Evolutionary conservation across 2,113 vertebrate species (phyloP), one percentile per base, ranked within the genome.

Genomic region (Sinocyclocheilus rhinocerous): DNA sequence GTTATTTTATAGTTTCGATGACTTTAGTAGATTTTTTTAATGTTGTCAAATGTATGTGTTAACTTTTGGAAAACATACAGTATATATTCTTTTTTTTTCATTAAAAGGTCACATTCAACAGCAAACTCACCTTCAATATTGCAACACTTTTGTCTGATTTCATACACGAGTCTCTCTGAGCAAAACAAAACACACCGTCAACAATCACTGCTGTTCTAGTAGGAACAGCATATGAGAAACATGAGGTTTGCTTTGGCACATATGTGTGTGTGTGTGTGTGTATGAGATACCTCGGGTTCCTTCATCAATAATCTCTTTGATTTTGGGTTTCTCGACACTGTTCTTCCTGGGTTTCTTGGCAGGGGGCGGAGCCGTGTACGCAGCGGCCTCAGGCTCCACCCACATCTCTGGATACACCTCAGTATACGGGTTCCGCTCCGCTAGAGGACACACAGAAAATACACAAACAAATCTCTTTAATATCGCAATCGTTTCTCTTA

Each of bases 281-380:
- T 33, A 33, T 33, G 8, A 16, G 18, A 83, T 94, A 98, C 98
- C 98, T 97, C 97, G 95, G 84, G 98, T 99, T 87, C 97, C 96
- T 90, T 99, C 98, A 0, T 99, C 98, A 26, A 99, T 98, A 87
- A 99, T 98, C 92, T 99, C 98, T 93, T 98, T 96, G 93, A 99
- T 97, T 94, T 99, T 99, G 79, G 96, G 96, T 90, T 99, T 99
- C 91, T 99, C 97, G 0, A 95, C 90, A 69, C 96, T 94, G 95
- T 96, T 99, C 93, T 98, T 99, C 76, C 97, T 93, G 6, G 97
- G 97, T 73, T 98, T 99, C 93, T 99, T 99, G 89, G 97, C 94
- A 33, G 98, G 97, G 1, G 97, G 97, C 55, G 97, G 97, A 0
- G 97, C 96, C 0, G 95, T 94, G 33, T 98, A 98, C 0, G 97